Conservation (phyloP, 2,113 vertebrate species). For the Chiloscyllium plagiosum region DNA sequence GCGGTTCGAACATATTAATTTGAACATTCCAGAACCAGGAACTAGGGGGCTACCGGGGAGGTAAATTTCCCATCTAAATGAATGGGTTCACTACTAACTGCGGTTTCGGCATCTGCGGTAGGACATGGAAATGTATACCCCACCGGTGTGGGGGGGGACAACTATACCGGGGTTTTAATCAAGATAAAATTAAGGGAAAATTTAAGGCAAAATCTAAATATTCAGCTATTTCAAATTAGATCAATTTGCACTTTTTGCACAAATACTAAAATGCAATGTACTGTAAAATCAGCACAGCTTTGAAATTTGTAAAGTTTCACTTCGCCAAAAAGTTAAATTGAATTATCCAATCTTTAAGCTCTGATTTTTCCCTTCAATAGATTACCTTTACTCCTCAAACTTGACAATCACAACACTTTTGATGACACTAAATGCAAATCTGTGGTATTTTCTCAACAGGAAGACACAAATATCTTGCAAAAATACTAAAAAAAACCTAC, state of each 20-base stretch:
- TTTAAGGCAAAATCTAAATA: background rate
- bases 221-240: background rate
- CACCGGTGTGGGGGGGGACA: too few relatives aligned
- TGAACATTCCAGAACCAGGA: too few relatives aligned
- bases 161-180: too few relatives aligned
- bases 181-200: background rate
- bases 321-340: background rate
- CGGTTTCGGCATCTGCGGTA: too few relatives aligned
- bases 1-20: too few relatives aligned
- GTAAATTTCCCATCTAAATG: too few relatives aligned
- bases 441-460: background rate
- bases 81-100: too few relatives aligned
- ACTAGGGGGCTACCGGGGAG: too few relatives aligned
- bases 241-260: background rate
- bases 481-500: background rate
- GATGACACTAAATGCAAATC: background rate
- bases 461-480: background rate
- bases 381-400: background rate
- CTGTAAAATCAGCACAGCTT: background rate
- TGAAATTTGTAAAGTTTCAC: background rate
- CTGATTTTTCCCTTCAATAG: background rate
- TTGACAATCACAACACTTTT: too few relatives aligned
- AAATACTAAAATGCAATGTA: background rate
- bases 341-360: background rate
- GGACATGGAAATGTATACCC: too few relatives aligned